A percentile compares a stretch with the other conserved stretches of the same genome.
Conservation (phyloP, 2,797 vertebrate species). For the Ceryle rudis region DNA sequence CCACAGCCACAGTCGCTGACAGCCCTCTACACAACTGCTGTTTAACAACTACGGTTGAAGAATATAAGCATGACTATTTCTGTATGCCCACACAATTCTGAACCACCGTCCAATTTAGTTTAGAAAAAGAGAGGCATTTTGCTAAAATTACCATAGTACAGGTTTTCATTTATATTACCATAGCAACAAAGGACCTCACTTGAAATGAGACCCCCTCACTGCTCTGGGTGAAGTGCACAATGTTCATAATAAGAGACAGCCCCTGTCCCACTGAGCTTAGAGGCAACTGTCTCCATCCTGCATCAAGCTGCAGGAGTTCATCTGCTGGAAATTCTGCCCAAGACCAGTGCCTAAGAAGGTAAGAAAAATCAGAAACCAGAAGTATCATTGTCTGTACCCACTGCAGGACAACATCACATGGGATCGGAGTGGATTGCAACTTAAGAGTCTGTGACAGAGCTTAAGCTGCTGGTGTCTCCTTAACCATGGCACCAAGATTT, state of each 20-base stretch:
- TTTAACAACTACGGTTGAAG: background rate
- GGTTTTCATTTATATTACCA: slow-evolving; percentile 33
- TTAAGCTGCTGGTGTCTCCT: background rate
- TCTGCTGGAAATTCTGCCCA: background rate
- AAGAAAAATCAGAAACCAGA: background rate
- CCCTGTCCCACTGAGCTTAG: background rate
- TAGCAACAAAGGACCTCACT: slow-evolving; percentile 23
- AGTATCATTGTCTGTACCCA: accelerated
- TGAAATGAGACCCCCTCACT: background rate
- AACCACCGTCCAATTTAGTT: background rate
- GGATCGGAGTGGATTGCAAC: background rate
- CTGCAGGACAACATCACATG: background rate
- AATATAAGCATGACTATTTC: slow-evolving; percentile 6
- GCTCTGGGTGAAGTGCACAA: background rate
- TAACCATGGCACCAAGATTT: background rate
- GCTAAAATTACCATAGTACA: slow-evolving; percentile 40
- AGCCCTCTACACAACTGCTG: slow-evolving; percentile 14
- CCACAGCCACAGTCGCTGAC: background rate
- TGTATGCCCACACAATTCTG: slow-evolving; percentile 33
- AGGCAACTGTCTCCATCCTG: background rate
- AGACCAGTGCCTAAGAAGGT: background rate
- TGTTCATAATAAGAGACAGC: background rate
- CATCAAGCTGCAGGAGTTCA: background rate
- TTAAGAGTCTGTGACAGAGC: accelerated
- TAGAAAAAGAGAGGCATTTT: background rate